Conservation (phyloP, 1,140 invertebrate species). For the Panulirus ornatus region DNA sequence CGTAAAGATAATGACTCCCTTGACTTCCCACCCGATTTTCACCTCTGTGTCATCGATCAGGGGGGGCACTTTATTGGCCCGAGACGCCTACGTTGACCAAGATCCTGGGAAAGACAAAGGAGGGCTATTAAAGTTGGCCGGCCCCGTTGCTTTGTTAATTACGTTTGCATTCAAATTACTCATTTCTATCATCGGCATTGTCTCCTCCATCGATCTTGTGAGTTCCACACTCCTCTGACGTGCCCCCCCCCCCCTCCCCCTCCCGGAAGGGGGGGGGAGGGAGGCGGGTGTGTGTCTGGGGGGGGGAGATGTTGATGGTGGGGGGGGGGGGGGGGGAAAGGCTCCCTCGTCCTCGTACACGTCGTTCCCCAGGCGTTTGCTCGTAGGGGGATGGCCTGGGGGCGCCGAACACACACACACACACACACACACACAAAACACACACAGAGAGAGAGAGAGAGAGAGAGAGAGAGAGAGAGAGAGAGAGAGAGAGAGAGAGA, state of each 20-base stretch:
- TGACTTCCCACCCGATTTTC: neutral
- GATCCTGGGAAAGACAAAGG: constrained; percentile 56
- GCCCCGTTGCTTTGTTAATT: constrained; percentile 62
- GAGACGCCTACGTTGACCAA: constrained; percentile 41
- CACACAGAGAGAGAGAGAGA: neutral
- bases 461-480: no score
- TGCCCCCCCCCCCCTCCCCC: neutral
- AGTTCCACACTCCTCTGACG: neutral
- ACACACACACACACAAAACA: neutral
- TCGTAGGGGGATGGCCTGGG: no score
- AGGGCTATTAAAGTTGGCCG: constrained; percentile 61
- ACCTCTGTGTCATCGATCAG: neutral
- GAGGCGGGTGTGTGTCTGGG: no score
- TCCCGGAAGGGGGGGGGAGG: neutral
- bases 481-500: no score
- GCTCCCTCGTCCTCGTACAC: neutral
- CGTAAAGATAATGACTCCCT: neutral
- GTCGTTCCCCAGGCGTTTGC: neutral
- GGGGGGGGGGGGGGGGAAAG: neutral
- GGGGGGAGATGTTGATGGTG: no score
- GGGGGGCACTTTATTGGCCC: neutral
- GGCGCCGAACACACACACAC: neutral
- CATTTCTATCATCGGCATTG: constrained; percentile 72
- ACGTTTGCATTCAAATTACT: constrained; percentile 73
- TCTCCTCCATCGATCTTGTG: constrained; percentile 63